These are phyloP conservation scores for Melanotaenia parkinsoni DNA, from an alignment of 2,797 vertebrate genomes.

Conservation along the genomic window DNA sequence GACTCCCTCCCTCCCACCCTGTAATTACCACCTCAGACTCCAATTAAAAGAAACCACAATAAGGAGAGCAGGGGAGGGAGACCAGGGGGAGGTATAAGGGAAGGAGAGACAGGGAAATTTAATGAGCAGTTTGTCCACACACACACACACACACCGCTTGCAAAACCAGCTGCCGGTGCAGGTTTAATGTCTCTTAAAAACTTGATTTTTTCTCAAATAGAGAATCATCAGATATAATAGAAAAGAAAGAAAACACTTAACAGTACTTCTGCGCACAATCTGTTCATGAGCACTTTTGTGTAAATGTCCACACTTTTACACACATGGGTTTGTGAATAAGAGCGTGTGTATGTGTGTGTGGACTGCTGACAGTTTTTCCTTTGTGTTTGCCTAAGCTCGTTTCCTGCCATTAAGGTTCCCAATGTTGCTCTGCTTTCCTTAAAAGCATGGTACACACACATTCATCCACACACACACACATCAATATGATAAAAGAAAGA, in stretches of 20 bases:
- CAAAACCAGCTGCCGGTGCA: constrained; percentile 9
- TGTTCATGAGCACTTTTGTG: background rate
- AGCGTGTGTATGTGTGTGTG: background rate
- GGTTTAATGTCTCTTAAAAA: background rate
- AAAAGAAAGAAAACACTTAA: background rate
- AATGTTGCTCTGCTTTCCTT: constrained; percentile 59
- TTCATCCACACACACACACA: constrained; percentile 10
- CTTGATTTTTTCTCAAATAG: background rate
- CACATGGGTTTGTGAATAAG: constrained; percentile 1
- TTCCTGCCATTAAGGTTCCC: constrained; percentile 78
- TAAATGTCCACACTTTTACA: background rate
- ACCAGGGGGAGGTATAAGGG: constrained; percentile 29
- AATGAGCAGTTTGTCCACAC: constrained; percentile 60
- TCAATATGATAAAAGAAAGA: constrained; percentile 5
- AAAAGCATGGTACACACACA: constrained; percentile 32
- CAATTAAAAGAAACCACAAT: constrained; percentile 78
- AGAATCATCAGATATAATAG: background rate
- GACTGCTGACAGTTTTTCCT: constrained; percentile 66
- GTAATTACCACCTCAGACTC: constrained; percentile 78
- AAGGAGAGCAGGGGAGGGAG: constrained; percentile 56
- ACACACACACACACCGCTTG: background rate
- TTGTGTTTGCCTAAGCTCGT: constrained; percentile 71
- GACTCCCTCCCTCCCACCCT: constrained; percentile 50
- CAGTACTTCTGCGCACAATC: background rate
- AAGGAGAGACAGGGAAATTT: constrained; percentile 39